Percentiles rank a stretch among this genome's conserved stretches.
These are phyloP conservation scores for Adineta ricciae DNA, from an alignment of 2,888 invertebrate genomes.

Conservation along the genomic window DNA sequence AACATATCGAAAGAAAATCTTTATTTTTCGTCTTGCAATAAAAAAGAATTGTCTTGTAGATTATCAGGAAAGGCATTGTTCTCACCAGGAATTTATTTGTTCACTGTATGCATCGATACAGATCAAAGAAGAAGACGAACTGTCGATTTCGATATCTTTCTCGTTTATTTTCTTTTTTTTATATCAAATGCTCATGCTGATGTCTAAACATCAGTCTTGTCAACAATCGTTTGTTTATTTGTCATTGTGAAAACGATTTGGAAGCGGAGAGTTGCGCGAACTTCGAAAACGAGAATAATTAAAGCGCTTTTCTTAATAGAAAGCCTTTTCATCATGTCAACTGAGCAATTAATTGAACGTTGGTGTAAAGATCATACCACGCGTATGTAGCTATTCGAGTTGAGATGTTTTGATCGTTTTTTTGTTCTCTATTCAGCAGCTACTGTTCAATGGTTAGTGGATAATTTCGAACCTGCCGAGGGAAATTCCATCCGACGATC, in stretches of 20 bases:
- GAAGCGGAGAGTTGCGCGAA: not conserved
- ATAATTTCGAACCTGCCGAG: conserved; percentile 77
- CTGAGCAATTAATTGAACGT: conserved; percentile 11
- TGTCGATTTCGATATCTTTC: too few relatives aligned
- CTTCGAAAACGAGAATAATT: not conserved
- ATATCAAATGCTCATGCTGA: too few relatives aligned
- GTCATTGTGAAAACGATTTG: too few relatives aligned
- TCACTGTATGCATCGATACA: too few relatives aligned
- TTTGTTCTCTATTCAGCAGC: not conserved
- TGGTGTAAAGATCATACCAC: conserved; percentile 17
- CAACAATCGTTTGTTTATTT: too few relatives aligned
- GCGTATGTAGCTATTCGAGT: not conserved
- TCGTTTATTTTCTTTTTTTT: too few relatives aligned
- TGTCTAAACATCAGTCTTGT: too few relatives aligned
- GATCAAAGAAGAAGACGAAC: too few relatives aligned
- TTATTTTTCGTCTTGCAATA: too few relatives aligned
- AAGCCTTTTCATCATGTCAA: not conserved
- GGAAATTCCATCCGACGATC: not conserved
- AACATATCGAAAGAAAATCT: not conserved
- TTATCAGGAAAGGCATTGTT: too few relatives aligned
- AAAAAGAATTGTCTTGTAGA: too few relatives aligned
- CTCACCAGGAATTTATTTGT: too few relatives aligned
- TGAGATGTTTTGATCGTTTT: not conserved
- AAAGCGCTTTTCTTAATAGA: not conserved
- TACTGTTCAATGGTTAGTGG: conserved; percentile 66